These are phyloP conservation scores for Thymelicus sylvestris DNA, from an alignment of 2,888 invertebrate genomes.

Conservation along the genomic window DNA sequence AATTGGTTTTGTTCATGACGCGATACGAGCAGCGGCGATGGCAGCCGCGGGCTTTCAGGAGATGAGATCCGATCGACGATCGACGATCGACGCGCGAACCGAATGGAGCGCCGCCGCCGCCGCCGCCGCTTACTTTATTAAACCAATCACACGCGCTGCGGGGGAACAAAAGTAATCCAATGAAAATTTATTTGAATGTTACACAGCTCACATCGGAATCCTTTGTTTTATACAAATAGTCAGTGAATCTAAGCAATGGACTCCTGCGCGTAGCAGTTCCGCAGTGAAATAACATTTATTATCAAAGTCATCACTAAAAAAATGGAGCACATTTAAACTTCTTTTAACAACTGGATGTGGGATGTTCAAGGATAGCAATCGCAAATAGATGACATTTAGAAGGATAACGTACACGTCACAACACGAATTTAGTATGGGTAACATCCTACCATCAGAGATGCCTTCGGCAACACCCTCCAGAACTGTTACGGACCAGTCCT, in stretches of 20 bases:
- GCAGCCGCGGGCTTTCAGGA: slow-evolving; percentile 45
- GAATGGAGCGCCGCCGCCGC: slow-evolving; percentile 48
- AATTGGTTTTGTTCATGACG: slow-evolving; percentile 16
- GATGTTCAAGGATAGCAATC: no score
- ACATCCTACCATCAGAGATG: no score
- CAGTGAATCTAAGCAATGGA: neutral
- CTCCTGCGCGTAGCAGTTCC: neutral
- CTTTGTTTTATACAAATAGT: neutral
- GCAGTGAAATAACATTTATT: no score
- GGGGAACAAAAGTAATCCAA: slow-evolving; percentile 8
- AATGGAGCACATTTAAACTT: no score
- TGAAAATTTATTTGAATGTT: slow-evolving; percentile 14
- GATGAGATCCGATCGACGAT: slow-evolving; percentile 52
- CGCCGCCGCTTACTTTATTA: slow-evolving; percentile 45
- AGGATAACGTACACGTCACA: no score
- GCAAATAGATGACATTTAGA: no score
- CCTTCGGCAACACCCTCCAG: no score
- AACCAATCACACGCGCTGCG: slow-evolving; percentile 18
- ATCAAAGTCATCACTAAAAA: no score
- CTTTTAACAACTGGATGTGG: no score
- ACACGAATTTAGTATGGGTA: no score
- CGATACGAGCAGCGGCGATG: slow-evolving; percentile 17
- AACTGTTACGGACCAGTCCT: no score
- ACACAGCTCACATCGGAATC: slow-evolving; percentile 7
- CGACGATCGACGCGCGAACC: slow-evolving; percentile 50